Evolutionary conservation across 1,140 invertebrate species (phyloP), one percentile per base, ranked within the genome.

Genomic region (Nixonia krombeini): DNA sequence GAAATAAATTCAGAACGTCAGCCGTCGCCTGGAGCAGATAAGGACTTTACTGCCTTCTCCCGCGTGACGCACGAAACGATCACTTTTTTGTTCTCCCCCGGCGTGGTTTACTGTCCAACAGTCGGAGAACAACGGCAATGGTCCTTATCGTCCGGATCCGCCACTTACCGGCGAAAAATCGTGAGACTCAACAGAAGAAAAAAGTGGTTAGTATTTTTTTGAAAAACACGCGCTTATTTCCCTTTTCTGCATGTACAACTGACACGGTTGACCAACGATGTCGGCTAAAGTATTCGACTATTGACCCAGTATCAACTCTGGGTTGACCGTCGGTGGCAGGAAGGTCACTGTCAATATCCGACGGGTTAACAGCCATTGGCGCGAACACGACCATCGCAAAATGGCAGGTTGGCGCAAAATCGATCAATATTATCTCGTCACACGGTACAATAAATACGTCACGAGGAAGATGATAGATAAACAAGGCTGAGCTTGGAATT

Each of bases 1-100:
- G 56, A 68, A 69, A 70, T 65, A 57, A 70, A 67, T 55, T 50
- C 50, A 46, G 52, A 56, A 41, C 55, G 47, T 70, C 67, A 57
- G 31, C 55, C 28, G 46, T 46, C 55, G 37, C 31, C 28, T 17
- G 12, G 1, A 6, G 31, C 37, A 45, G 64, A 70, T 68, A 70
- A 68, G 63, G 25, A 57, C 61, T 73, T 70, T 70, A 65, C 57
- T 44, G 44, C 56, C 59, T 44, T 21, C 46, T 44, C 44, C 31
- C 31, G 49, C 26, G 37, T 55, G 41, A 55, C 47, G 41, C 59
- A 17, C 38, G 52, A 29, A 42, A 61, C 44, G 56, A 64, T 61
- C 51, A 38, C 37, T 71, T 61, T 13, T 62, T 67, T 67, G 51
- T 63, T 58, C 53, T 57, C 47, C 35, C 21, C 25, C 25, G 37